A percentile compares a stretch with the other conserved stretches of the same genome.
Evolutionary conservation across 2,113 vertebrate species (phyloP).

Genomic region (Astur gentilis): DNA sequence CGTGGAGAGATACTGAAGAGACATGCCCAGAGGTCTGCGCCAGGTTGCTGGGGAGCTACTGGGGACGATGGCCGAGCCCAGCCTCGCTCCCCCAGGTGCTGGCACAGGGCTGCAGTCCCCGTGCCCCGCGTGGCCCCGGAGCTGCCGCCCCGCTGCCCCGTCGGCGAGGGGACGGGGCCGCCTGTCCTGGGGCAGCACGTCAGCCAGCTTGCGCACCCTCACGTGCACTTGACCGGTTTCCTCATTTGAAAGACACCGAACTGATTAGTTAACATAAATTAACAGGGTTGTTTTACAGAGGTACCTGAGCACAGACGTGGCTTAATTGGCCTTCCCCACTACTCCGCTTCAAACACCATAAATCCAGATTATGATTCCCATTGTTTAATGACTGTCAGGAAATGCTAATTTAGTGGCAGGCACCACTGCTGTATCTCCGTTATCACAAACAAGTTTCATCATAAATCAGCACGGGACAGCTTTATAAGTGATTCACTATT

Average conservation of each 20-base stretch:
- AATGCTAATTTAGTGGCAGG: constrained; percentile 46
- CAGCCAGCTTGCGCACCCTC: fast-evolving
- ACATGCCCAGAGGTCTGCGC: neutral
- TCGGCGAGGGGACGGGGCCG: neutral
- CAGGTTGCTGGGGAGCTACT: neutral
- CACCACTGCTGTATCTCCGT: neutral
- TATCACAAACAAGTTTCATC: constrained; percentile 50
- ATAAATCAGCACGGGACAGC: constrained; percentile 46
- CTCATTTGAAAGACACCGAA: neutral
- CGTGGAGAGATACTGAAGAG: fast-evolving
- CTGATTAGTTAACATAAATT: neutral
- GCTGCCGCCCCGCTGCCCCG: fast-evolving
- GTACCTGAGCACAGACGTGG: neutral
- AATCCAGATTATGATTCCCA: neutral
- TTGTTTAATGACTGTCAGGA: constrained; percentile 27
- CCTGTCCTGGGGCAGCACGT: neutral
- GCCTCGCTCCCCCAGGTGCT: neutral
- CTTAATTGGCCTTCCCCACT: constrained; percentile 1
- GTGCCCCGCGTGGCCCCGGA: fast-evolving
- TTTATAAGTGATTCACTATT: constrained; percentile 35
- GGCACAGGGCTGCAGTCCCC: neutral
- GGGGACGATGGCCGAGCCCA: neutral
- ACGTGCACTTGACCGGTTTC: fast-evolving
- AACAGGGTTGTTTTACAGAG: neutral
- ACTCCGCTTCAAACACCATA: neutral